Conservation (phyloP, 2,797 vertebrate genomes). For the Manis crassicaudata region DNA sequence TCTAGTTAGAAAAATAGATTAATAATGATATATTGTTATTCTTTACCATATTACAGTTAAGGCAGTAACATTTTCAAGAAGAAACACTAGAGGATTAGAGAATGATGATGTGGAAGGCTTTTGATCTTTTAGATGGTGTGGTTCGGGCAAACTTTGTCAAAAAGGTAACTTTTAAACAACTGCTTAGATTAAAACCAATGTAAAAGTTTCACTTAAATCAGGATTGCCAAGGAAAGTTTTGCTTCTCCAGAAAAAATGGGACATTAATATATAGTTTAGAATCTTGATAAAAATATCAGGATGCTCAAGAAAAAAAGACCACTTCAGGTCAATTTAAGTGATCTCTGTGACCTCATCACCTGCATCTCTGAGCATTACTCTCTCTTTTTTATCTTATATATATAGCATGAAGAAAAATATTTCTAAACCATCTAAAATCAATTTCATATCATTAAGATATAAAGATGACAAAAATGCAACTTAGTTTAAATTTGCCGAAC, state of each 20-base stretch:
- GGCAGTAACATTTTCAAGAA: neutral
- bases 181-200: neutral
- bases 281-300: neutral
- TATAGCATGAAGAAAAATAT: neutral
- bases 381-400: neutral
- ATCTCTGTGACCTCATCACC: neutral
- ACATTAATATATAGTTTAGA: neutral
- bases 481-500: conserved; percentile 1
- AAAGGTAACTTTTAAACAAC: neutral
- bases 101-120: neutral
- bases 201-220: neutral
- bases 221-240: neutral
- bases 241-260: neutral
- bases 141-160: neutral
- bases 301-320: neutral
- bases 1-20: neutral
- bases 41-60: neutral
- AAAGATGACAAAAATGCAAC: neutral
- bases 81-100: neutral
- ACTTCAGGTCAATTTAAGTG: neutral
- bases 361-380: neutral
- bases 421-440: neutral
- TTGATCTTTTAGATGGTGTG: neutral
- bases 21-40: neutral
- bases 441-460: conserved; percentile 21